Base-by-base conservation (phyloP, 2,797 vertebrate species). In the Pantherophis alleghaniensis region DNA sequence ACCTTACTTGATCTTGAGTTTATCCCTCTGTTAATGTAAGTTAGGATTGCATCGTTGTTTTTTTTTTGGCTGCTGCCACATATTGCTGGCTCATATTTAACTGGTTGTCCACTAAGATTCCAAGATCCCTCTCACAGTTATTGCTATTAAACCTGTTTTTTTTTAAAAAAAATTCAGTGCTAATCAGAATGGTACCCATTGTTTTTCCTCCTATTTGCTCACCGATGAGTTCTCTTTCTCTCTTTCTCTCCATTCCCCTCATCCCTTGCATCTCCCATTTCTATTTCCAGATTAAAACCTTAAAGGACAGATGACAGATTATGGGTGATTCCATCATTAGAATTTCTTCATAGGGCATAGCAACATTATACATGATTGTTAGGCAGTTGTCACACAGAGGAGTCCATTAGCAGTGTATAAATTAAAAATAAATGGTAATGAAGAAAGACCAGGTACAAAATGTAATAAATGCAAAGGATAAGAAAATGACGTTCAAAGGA, bases 401-500 rank as follows among this genome's bases (percentile, higher is more conserved):
- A 92, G 92, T 95, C 93, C 89, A 93, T 93, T 97, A 94, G 92
- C 47, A 59, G 89, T 94, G 92, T 92, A 95, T 94, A 95, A 96
- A 94, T 95, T 69, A 1, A 16, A 95, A 87, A 91, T 94, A 79
- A 95, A 95, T 94, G 60, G 90, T 96, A 96, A 96, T 96, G 96
- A 97, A 97, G 96, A 93, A 97, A 97, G 96, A 93, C 97, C 95
- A 96, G 95, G 79, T 91, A 90, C 56, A 92, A 96, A 94, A 94
- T 94, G 91, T 96, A 96, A 96, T 96, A 96, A 97, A 97, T 95
- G 94, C 94, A 96, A 94, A 95, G 93, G 90, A 97, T 97, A 92
- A 96, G 95, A 96, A 97, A 97, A 97, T 94, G 96, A 91, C 95
- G 96, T 96, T 95, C 95, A 96, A 96, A 97, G 63, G 18, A 12